Percentiles rank a stretch among this genome's conserved stretches.
These are phyloP conservation scores for Bettongia penicillata DNA, from an alignment of 2,113 vertebrate species.

Conservation along the genomic window DNA sequence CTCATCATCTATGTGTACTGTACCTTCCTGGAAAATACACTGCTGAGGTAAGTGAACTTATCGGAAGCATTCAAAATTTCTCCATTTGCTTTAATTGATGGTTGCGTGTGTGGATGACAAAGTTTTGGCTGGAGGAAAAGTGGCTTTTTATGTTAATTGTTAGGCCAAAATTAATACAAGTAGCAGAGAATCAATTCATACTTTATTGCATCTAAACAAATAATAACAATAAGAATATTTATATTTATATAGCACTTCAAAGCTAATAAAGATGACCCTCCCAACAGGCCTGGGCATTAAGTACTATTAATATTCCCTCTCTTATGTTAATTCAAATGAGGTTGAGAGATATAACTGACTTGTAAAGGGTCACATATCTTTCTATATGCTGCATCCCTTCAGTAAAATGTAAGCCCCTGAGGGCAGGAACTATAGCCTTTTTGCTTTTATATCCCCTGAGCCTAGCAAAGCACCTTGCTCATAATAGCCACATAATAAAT, in stretches of 20 bases:
- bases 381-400: not conserved
- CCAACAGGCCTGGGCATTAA: not conserved
- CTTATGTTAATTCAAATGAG: too few relatives aligned
- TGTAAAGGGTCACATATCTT: not conserved
- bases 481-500: too few relatives aligned
- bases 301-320: not conserved
- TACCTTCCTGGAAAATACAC: too few relatives aligned
- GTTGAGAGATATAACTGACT: not conserved
- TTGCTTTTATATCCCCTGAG: not conserved
- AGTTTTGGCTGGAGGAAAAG: not conserved
- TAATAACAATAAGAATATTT: not conserved
- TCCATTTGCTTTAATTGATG: too few relatives aligned
- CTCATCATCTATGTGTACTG: too few relatives aligned
- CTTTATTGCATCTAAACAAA: too few relatives aligned
- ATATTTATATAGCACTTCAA: not conserved
- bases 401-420: not conserved
- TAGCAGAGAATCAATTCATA: not conserved
- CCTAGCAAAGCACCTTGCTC: not conserved
- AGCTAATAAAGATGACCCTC: not conserved
- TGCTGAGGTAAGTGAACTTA: too few relatives aligned
- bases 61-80: too few relatives aligned
- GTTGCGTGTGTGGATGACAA: too few relatives aligned
- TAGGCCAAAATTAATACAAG: not conserved
- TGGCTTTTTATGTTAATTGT: not conserved
- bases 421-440: not conserved